Base-by-base conservation (phyloP, 2,113 vertebrate genomes). In the Mormoops blainvillei region DNA sequence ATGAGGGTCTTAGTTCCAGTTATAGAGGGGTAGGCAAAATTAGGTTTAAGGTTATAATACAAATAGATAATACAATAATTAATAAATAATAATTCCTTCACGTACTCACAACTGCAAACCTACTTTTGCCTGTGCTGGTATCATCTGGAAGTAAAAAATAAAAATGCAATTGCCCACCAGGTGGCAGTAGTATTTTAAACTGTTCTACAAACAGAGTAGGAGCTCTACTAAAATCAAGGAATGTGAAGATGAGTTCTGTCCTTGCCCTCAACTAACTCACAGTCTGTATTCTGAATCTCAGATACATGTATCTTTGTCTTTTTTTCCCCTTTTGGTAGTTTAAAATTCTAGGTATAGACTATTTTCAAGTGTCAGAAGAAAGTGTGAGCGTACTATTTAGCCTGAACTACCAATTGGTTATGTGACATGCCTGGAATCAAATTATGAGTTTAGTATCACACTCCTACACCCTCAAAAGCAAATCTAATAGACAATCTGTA, bases 131-230 rank as follows among this genome's bases (percentile, higher is more conserved):
- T 31, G 10, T 77, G 31, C 45, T 1, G 0, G 18, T n/a, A 4
- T 19, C 61, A 24, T 38, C 76, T 45, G n/a, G 54, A 92, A 78
- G 65, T 65, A 76, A 96, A 82, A 80, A 67, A 45, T 89, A 85
- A 91, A 81, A 50, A 41, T 80, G 68, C 24, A 89, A 84, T 74
- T 89, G 0, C 3, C 96, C 96, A 90, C 83, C 68, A 98, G 96
- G 87, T 95, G 95, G 97, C 94, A 96, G 94, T 28, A 81, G 50
- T 36, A 94, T 61, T 73, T 89, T 74, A 94, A 76, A 65, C 81
- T 87, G 70, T 77, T 96, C 28, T 73, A 19, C 14, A 58, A 89
- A 68, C 61, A 9, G 12, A 38, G 15, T 14, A 52, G 18, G 19
- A n/a, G 2, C 36, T 15, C 33, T 71, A 48, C 0, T 56, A 26